Evolutionary conservation across 2,797 vertebrate genomes (phyloP), one percentile per base, ranked within the genome.

Genomic region (Gymnoscopelus braueri): DNA sequence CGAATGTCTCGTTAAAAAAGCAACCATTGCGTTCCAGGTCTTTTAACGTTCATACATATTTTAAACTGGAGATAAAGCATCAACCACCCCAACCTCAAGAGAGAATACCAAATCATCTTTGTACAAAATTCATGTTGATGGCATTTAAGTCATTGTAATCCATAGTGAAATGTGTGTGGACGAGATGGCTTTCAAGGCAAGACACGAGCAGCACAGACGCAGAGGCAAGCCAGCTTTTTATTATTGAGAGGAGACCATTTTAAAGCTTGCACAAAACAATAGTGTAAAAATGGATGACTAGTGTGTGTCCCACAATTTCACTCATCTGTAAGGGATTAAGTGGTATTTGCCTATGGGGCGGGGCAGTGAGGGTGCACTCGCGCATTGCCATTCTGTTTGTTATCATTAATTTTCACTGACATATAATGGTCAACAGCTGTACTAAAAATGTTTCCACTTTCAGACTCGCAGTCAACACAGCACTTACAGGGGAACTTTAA

Each of bases 121-220:
- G 60, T 76, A 69, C 74, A 84, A 84, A 71, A 87, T 81, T 75
- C 63, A 84, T 80, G 69, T 63, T 71, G 80, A 84, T 81, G 77
- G 55, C n/a, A 23, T 69, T 81, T 23, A 69, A 67, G 56, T 64
- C 24, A 47, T 47, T 12, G 47, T 49, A 59, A 19, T 11, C 9
- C 48, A 6, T 35, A 58, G 69, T 19, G 52, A 69, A 77, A 60
- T 50, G 29, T 57, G 60, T 15, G 3, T 2, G 15, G 65, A 63
- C 58, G 49, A 44, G 53, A 65, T 62, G 63, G 47, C 62, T 53
- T 66, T 51, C 65, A 71, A 68, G 39, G 60, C 60, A 61, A 74
- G 77, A 80, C 71, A 66, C 50, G 61, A 2, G 52, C 10, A 23
- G 23, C 15, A 23, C 7, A 10, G 55, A 49, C 47, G 65, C 63